phyloP scores from a whole-genome alignment of 2,888 invertebrate genomes.

The Syrphus vitripennis region DNA sequence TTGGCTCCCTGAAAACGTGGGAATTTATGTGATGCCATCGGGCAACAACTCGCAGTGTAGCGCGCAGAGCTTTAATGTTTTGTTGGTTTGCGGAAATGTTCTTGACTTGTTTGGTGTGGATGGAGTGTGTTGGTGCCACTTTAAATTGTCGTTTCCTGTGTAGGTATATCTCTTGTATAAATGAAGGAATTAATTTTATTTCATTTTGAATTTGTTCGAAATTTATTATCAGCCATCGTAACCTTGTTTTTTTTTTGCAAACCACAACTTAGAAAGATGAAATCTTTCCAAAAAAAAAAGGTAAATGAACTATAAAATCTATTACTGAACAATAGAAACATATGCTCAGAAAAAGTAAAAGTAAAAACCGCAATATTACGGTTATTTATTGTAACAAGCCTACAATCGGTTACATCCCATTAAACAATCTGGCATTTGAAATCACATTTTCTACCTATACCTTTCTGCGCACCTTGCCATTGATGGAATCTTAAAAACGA shows the following conservation, averaged over 20 bases:
- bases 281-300: slow-evolving; percentile 10
- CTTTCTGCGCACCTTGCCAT: slow-evolving; percentile 17
- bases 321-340: slow-evolving; percentile 24
- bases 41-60: slow-evolving; percentile 25
- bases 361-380: slow-evolving; percentile 69
- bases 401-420: slow-evolving; percentile 61
- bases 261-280: neutral
- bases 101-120: slow-evolving; percentile 21
- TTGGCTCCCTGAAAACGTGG: slow-evolving; percentile 67
- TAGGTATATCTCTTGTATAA: slow-evolving; percentile 11
- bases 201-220: neutral
- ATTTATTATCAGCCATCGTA: neutral
- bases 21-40: slow-evolving; percentile 57
- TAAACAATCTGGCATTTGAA: slow-evolving; percentile 21
- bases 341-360: slow-evolving; percentile 65
- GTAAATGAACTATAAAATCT: slow-evolving; percentile 25
- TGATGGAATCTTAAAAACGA: neutral
- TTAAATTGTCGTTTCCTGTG: slow-evolving; percentile 13
- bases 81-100: slow-evolving; percentile 68
- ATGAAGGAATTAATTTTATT: slow-evolving; percentile 50
- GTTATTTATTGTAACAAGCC: slow-evolving; percentile 67
- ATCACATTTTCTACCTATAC: neutral
- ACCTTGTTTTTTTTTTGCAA: neutral
- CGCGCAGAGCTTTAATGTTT: slow-evolving; percentile 51
- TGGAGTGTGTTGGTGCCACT: slow-evolving; percentile 13